Evolutionary conservation across 37 sponge, comb jelly and placozoan genomes (phyloP), one percentile per base, ranked within the genome.

Genomic region (Ephydatia muelleri): DNA sequence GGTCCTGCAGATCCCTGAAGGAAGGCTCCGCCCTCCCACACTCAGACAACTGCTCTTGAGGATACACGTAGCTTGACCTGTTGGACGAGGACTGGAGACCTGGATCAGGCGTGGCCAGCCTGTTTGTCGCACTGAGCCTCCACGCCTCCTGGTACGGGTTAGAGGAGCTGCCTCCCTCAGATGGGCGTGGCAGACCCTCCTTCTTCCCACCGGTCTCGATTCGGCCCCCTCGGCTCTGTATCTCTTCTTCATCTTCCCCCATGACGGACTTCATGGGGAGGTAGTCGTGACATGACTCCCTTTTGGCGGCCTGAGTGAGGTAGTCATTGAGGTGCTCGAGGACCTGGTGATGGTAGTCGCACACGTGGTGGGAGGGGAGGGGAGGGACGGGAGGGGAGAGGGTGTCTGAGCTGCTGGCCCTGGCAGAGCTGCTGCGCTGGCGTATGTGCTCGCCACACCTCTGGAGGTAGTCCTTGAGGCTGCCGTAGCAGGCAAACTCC

Each of bases 401-500:
- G 80, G 30, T 64, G 48, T 72, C 76, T 16, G 36, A 65, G 86
- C 35, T 34, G 78, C 5, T 16, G 36, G 27, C 43, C 39, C 4
- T 39, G 64, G 48, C 39, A 1, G 26, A 19, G 30, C 22, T 36
- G 14, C 47, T 29, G 73, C 14, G 34, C 65, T 70, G 38, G 38
- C 12, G 14, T 11, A 71, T 74, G 29, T 22, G 72, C 72, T 70
- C 35, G 9, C 71, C 32, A 30, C 82, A 82, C 68, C 39, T 9
- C 26, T 29, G 33, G 19, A 90, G 82, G 69, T 82, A 90, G 66
- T 86, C 82, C 70, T 82, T 85, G 37, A 90, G 32, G 43, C 85
- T 90, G 8, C 91, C 91, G 66, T 82, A 78, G 73, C 81, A 49
- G 11, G 91, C 91, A 90, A 67, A 90, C 81, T 90, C 91, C 82